A percentile compares a stretch with the other conserved stretches of the same genome.
phyloP scores from a whole-genome alignment of 2,113 vertebrate genomes.

The Gopherus flavomarginatus region DNA sequence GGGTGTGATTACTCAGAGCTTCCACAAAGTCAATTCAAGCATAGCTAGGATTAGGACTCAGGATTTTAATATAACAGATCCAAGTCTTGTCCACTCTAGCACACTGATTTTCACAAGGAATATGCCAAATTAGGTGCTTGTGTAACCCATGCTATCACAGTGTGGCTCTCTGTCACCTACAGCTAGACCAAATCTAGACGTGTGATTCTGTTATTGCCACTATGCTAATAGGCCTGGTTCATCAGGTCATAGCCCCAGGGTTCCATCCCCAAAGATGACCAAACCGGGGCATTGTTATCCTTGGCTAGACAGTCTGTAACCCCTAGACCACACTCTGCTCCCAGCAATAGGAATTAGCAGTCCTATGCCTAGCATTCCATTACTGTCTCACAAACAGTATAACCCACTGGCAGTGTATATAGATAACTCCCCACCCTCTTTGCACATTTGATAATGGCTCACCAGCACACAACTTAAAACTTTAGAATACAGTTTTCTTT shows the following conservation, averaged over 20 bases:
- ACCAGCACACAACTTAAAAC: neutral
- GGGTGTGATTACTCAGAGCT: neutral
- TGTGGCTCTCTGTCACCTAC: neutral
- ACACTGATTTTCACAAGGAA: neutral
- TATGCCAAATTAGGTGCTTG: neutral
- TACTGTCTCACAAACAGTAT: neutral
- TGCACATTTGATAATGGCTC: rapidly evolving
- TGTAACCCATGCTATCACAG: too few species aligned
- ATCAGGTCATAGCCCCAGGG: neutral
- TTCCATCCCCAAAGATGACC: neutral
- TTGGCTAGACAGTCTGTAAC: neutral
- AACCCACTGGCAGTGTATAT: neutral
- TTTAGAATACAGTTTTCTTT: neutral
- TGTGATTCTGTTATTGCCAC: neutral
- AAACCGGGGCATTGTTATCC: neutral
- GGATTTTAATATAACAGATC: neutral
- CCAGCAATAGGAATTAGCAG: neutral
- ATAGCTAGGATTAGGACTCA: neutral
- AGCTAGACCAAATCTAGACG: rapidly evolving
- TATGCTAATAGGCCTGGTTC: neutral
- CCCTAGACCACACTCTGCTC: neutral
- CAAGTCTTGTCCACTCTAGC: neutral
- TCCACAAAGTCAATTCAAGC: neutral
- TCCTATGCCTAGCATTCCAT: neutral
- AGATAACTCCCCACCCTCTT: neutral